Evolutionary conservation across 2,888 invertebrate species (phyloP), one percentile per base, ranked within the genome.

Genomic region (Bruchidius siliquastri): DNA sequence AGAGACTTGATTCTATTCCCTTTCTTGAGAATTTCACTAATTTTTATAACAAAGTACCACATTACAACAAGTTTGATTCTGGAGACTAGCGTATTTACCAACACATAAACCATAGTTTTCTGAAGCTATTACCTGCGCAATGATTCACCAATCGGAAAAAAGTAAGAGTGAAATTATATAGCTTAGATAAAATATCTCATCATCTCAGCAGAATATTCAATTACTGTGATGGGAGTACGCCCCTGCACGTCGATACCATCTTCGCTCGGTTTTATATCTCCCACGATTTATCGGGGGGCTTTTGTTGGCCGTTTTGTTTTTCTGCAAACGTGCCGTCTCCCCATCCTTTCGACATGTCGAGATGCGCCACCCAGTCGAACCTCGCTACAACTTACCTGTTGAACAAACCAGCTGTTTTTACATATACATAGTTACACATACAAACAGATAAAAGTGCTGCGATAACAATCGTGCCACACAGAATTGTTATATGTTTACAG

Each of bases 201-300:
- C 49, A 49, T 49, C 49, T 49, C 49, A 13, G 8, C 1, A 18
- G 49, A 49, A 49, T 49, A 49, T 49, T 49, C 49, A 49, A 13
- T 49, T 49, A 49, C 49, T 13, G 49, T 49, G 49, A 49, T 49
- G 49, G 49, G 49, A 49, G 49, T 49, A 49, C 49, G 49, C 49
- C 49, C 49, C 49, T 49, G 49, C 49, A 49, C 49, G 49, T 68
- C 69, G 73, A 73, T 73, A 71, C 32, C 69, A 73, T 71, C 32
- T 73, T 66, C 26, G 21, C 68, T 72, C 71, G 73, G 66, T 73
- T 71, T 71, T 68, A 69, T 71, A 71, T 73, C 73, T 71, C 68
- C 73, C 73, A 73, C 73, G 73, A 73, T 72, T 49, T 49, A 49
- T 49, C 49, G 49, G 49, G 8, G 49, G 49, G 18, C 49, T 49